Evolutionary conservation across 2,888 invertebrate species (phyloP).

Genomic region (Macrophya alboannulata): DNA sequence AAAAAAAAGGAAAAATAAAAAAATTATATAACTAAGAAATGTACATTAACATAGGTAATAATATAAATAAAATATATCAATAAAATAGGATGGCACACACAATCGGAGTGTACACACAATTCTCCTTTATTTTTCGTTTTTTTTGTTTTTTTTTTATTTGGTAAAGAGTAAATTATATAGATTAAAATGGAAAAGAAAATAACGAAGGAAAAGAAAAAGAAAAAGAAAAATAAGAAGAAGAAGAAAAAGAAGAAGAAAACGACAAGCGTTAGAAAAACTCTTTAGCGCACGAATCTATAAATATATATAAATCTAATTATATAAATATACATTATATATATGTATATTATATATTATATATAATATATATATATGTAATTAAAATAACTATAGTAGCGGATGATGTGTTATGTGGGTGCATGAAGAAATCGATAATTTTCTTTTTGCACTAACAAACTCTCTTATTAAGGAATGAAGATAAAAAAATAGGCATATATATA

Average conservation of each 20-base stretch:
- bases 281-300: slow-evolving; percentile 56
- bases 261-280: slow-evolving; percentile 44
- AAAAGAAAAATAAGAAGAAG: not conserved
- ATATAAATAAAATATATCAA: slow-evolving; percentile 76
- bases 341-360: slow-evolving; percentile 49
- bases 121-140: slow-evolving; percentile 60
- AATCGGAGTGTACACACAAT: slow-evolving; percentile 71
- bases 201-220: slow-evolving; percentile 9
- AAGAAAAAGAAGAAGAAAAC: slow-evolving; percentile 16
- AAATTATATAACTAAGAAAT: not conserved
- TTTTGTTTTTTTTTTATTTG: slow-evolving; percentile 58
- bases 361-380: slow-evolving; percentile 27
- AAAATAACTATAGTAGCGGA: slow-evolving; percentile 42
- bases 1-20: not conserved
- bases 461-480: slow-evolving; percentile 37
- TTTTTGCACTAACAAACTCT: slow-evolving; percentile 65
- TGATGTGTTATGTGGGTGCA: slow-evolving; percentile 9
- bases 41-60: slow-evolving; percentile 62
- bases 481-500: slow-evolving; percentile 12
- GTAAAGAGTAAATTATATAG: slow-evolving; percentile 6
- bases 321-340: slow-evolving; percentile 43
- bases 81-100: slow-evolving; percentile 75
- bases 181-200: slow-evolving; percentile 55
- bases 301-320: slow-evolving; percentile 46
- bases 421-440: slow-evolving; percentile 61